Percentiles rank a stretch among this genome's conserved stretches.
Evolutionary conservation across 2,888 invertebrate genomes (phyloP).

Genomic region (Cenopis cana): DNA sequence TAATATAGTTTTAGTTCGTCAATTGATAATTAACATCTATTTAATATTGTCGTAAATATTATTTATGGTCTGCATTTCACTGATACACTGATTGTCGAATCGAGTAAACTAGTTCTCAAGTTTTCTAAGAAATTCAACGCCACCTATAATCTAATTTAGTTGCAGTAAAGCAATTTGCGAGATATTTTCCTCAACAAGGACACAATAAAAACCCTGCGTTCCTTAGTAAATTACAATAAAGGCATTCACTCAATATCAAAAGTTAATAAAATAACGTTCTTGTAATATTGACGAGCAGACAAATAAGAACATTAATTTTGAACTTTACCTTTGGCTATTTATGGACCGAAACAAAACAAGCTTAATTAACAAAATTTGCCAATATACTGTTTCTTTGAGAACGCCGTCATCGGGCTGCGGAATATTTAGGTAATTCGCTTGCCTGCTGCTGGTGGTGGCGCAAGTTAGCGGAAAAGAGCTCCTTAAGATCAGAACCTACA

Average conservation of each 20-base stretch:
- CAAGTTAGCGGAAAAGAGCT: conserved; percentile 47
- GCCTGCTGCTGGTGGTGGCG: conserved; percentile 51
- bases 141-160: conserved; percentile 19
- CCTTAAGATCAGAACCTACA: background rate
- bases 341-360: conserved; percentile 48
- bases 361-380: conserved; percentile 70
- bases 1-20: background rate
- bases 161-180: conserved; percentile 15
- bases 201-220: conserved; percentile 16
- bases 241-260: conserved; percentile 38
- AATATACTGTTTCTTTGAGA: conserved; percentile 72
- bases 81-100: background rate
- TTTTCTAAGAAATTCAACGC: background rate
- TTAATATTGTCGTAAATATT: background rate
- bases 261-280: conserved; percentile 38
- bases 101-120: background rate
- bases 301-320: conserved; percentile 46
- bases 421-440: conserved; percentile 64
- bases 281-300: conserved; percentile 27
- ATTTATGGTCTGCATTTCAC: background rate
- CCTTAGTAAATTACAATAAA: conserved; percentile 32
- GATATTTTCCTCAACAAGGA: conserved; percentile 21
- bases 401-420: conserved; percentile 57
- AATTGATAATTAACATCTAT: background rate
- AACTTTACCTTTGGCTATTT: conserved; percentile 44